Conservation (phyloP, 2,888 invertebrate species). For the Ditula angustiorana region DNA sequence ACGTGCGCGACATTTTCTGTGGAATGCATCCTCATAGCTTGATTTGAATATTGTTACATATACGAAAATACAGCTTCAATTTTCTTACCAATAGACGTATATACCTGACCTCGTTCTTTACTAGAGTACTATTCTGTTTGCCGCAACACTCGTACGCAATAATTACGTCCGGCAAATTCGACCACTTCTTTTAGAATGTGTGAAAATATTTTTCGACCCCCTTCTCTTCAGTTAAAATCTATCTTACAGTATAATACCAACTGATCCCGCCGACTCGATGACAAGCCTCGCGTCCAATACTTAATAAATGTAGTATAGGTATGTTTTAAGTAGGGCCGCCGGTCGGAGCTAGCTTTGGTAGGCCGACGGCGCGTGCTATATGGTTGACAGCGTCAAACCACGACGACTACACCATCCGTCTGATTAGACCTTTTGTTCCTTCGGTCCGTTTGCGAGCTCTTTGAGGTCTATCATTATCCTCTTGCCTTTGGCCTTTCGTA, state of each 20-base stretch:
- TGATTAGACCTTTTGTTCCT: constrained; percentile 46
- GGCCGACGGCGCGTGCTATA: constrained; percentile 58
- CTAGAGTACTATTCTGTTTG: constrained; percentile 4
- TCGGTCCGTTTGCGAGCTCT: constrained; percentile 52
- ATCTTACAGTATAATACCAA: constrained; percentile 46
- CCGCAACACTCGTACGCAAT: constrained; percentile 5
- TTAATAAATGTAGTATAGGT: constrained; percentile 57
- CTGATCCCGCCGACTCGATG: constrained; percentile 40
- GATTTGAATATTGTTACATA: constrained; percentile 13
- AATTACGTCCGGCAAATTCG: constrained; percentile 3
- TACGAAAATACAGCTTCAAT: constrained; percentile 10
- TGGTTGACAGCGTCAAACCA: constrained; percentile 48
- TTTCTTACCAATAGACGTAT: constrained; percentile 8
- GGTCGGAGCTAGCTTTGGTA: constrained; percentile 54
- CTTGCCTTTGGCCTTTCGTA: constrained; percentile 46
- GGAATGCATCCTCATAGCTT: not conserved
- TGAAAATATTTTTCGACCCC: constrained; percentile 4
- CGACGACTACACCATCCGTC: constrained; percentile 42
- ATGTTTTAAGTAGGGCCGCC: constrained; percentile 54
- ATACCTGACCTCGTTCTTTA: constrained; percentile 1
- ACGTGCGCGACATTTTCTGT: too few relatives aligned
- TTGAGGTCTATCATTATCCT: constrained; percentile 48
- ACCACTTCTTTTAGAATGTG: constrained; percentile 13
- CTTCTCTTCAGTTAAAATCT: constrained; percentile 22
- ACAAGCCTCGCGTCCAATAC: constrained; percentile 55